A percentile compares a stretch with the other conserved stretches of the same genome.
These are phyloP conservation scores for Ibidorhyncha struthersii DNA, from an alignment of 2,113 vertebrate species.

Conservation along the genomic window DNA sequence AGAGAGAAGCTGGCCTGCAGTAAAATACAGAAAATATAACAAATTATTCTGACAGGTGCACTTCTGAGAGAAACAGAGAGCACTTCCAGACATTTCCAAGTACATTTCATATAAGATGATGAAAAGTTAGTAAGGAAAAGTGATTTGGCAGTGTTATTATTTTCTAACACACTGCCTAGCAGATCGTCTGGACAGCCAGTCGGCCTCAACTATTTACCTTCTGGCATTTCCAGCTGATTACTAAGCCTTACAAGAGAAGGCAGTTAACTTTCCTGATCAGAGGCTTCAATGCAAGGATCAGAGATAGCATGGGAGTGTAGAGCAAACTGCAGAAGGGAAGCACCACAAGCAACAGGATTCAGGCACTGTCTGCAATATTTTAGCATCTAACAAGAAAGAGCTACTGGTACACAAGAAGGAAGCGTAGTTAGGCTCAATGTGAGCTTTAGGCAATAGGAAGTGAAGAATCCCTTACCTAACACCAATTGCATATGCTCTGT, in stretches of 20 bases:
- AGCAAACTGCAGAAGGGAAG: too few species aligned
- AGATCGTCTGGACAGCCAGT: background rate
- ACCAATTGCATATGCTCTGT: background rate
- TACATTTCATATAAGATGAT: background rate
- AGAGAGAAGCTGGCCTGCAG: conserved; percentile 79
- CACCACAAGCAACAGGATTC: too few species aligned
- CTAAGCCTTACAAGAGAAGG: background rate
- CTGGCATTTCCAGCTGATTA: background rate
- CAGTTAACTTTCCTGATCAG: too few species aligned
- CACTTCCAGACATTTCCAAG: background rate
- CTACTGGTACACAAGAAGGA: background rate
- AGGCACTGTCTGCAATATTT: too few species aligned
- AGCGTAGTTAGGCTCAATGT: background rate
- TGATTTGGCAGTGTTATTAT: background rate
- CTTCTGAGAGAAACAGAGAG: background rate
- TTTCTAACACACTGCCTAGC: background rate
- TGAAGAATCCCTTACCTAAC: background rate
- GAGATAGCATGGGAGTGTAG: too few species aligned
- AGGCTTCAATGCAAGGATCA: too few species aligned
- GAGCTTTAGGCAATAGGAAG: background rate
- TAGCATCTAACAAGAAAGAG: too few species aligned
- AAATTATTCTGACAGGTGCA: background rate
- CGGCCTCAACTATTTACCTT: background rate
- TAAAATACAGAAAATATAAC: background rate
- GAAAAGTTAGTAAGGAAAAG: background rate